These are phyloP conservation scores for Zaprionus vittiger DNA, from an alignment of 1,140 invertebrate species.

Conservation along the genomic window DNA sequence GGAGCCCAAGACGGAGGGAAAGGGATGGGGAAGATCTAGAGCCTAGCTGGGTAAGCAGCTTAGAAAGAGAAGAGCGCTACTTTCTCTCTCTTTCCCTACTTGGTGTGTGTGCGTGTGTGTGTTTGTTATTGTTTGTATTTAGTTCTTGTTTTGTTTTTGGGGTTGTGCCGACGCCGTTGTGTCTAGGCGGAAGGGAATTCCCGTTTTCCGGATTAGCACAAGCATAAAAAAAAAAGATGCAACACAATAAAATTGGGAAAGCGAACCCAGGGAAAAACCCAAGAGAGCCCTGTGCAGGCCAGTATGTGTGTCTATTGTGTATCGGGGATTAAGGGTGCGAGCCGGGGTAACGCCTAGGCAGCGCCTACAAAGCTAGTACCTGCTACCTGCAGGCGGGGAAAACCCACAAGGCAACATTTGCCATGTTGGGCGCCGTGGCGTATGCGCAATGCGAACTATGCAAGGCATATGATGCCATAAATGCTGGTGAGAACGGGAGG, in stretches of 20 bases:
- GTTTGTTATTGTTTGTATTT: conserved; percentile 15
- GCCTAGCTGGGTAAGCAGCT: conserved; percentile 28
- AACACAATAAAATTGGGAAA: conserved; percentile 17
- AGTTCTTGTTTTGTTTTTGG: conserved; percentile 16
- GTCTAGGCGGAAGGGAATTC: conserved; percentile 78
- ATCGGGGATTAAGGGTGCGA: conserved; percentile 71
- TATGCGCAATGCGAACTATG: conserved; percentile 38
- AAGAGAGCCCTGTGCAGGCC: neutral
- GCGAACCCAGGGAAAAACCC: conserved; percentile 35
- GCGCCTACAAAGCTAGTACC: conserved; percentile 3
- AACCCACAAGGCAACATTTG: neutral
- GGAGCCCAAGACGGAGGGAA: neutral
- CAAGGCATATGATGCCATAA: too few relatives aligned
- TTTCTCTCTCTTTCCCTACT: neutral
- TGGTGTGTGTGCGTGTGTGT: neutral
- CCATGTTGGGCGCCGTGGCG: conserved; percentile 7
- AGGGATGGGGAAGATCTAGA: neutral
- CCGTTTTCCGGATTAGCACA: conserved; percentile 75
- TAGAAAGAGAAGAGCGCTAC: conserved; percentile 12
- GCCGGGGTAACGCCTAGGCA: conserved; percentile 50
- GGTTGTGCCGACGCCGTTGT: conserved; percentile 32
- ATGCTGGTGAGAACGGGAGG: neutral
- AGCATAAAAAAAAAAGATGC: conserved; percentile 38
- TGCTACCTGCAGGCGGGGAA: conserved; percentile 3
- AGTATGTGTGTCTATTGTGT: neutral